phyloP scores from a whole-genome alignment of 2,797 vertebrate genomes.

The Hippoglossus hippoglossus region DNA sequence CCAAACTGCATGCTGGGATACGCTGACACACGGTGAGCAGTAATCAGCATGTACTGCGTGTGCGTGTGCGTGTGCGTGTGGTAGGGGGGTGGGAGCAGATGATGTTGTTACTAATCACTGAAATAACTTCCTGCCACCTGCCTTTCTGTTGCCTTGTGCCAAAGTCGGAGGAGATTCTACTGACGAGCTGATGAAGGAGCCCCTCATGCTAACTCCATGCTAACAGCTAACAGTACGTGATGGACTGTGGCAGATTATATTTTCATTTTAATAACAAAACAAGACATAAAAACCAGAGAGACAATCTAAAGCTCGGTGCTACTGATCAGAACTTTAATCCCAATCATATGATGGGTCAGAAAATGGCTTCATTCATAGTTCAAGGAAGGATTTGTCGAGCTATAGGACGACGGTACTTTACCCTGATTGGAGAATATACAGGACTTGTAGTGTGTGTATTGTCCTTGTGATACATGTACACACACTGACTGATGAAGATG shows the following conservation, averaged over 20 bases:
- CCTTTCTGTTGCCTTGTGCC: constrained; percentile 87
- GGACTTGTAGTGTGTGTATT: too few relatives aligned
- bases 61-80: constrained; percentile 25
- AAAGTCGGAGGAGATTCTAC: constrained; percentile 82
- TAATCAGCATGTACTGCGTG: constrained; percentile 83
- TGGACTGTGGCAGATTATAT: neutral
- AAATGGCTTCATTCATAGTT: too few relatives aligned
- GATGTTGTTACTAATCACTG: constrained; percentile 95
- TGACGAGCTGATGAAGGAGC: constrained; percentile 45
- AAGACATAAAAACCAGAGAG: too few relatives aligned
- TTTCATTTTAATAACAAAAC: neutral
- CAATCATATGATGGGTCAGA: too few relatives aligned
- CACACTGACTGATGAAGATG: too few relatives aligned
- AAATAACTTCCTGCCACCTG: constrained; percentile 97
- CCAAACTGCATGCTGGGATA: constrained; percentile 84
- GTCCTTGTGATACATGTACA: too few relatives aligned
- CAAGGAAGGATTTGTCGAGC: too few relatives aligned
- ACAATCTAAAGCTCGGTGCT: too few relatives aligned
- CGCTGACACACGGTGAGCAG: constrained; percentile 86
- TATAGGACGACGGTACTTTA: too few relatives aligned
- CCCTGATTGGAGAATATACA: too few relatives aligned
- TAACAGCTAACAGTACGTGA: neutral
- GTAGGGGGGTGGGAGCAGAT: constrained; percentile 87
- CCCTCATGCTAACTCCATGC: neutral
- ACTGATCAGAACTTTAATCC: too few relatives aligned